phyloP scores from a whole-genome alignment of 1,140 invertebrate genomes.

The Cherax destructor region DNA sequence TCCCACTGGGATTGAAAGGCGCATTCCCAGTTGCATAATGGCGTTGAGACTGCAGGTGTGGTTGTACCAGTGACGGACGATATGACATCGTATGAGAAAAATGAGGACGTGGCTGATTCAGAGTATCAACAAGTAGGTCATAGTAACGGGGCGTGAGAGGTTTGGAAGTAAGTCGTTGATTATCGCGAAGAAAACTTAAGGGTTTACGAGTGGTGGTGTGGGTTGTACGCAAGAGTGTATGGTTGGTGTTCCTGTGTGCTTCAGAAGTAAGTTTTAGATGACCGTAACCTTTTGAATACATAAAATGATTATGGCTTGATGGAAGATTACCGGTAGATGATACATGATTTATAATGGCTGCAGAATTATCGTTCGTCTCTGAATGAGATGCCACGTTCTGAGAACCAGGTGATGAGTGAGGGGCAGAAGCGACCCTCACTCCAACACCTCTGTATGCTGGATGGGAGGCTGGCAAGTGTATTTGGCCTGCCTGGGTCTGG shows the following conservation, averaged over 20 bases:
- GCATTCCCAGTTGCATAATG: constrained; percentile 12
- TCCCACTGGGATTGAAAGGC: neutral
- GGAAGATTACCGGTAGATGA: neutral
- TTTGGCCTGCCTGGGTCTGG: neutral
- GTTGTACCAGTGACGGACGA: neutral
- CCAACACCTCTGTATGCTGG: neutral
- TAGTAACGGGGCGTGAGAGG: neutral
- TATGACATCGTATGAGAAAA: neutral
- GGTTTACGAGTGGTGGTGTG: too few relatives aligned
- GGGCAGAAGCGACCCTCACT: neutral
- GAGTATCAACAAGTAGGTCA: neutral
- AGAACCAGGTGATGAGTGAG: neutral
- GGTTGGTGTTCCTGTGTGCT: neutral
- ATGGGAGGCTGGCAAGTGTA: neutral
- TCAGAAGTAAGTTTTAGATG: neutral
- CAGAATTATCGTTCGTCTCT: neutral
- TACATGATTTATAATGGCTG: neutral
- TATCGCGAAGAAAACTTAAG: neutral
- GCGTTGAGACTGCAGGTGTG: neutral
- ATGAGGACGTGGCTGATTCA: neutral
- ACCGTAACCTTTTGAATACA: neutral
- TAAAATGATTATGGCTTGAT: neutral
- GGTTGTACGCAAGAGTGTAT: too few relatives aligned
- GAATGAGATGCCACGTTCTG: neutral
- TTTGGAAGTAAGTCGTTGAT: neutral